A percentile compares a stretch with the other conserved stretches of the same genome.
phyloP scores from a whole-genome alignment of 1,140 invertebrate genomes.

The Acromyrmex echinatior region DNA sequence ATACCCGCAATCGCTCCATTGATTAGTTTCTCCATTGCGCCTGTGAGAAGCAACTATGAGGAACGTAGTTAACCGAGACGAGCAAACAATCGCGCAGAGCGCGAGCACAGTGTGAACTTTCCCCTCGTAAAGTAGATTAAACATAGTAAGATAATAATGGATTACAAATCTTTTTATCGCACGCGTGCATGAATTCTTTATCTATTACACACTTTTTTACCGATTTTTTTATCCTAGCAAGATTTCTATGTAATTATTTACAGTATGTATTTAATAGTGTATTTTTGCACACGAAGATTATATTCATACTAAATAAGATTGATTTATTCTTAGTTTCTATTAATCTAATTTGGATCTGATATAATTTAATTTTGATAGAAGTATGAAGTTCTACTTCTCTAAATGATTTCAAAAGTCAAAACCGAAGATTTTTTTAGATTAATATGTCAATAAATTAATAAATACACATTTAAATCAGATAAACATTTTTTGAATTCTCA shows the following conservation, averaged over 20 bases:
- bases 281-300: not conserved
- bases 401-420: not conserved
- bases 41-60: not conserved
- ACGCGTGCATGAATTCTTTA: conserved; percentile 8
- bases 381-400: not conserved
- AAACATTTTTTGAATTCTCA: not conserved
- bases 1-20: not conserved
- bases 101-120: conserved; percentile 9
- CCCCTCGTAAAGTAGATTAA: conserved; percentile 35
- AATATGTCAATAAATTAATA: not conserved
- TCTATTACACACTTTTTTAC: not conserved
- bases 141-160: conserved; percentile 33
- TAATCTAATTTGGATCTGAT: not conserved
- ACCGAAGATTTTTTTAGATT: not conserved
- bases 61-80: conserved; percentile 35
- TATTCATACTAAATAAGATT: not conserved
- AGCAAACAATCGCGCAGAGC: conserved; percentile 15
- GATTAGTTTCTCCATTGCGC: conserved; percentile 18
- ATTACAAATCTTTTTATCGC: conserved; percentile 4
- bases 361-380: not conserved
- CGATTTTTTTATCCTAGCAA: not conserved
- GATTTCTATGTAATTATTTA: not conserved
- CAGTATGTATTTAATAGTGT: not conserved
- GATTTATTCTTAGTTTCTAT: not conserved
- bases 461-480: conserved; percentile 11